Evolutionary conservation across 2,113 vertebrate species (phyloP).

Genomic region (Sus scrofa): DNA sequence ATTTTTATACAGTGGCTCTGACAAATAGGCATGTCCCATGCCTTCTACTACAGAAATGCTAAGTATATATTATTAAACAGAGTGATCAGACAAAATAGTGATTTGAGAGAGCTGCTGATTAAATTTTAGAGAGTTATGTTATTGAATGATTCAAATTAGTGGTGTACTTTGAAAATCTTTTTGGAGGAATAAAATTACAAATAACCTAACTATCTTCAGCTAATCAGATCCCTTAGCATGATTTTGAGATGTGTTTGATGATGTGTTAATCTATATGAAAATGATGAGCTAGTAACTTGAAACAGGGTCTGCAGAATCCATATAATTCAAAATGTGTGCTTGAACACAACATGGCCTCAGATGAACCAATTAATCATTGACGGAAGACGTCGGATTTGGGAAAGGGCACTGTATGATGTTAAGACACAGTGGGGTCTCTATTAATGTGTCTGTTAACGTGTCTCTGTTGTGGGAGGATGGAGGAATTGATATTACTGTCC

Average conservation of each 20-base stretch:
- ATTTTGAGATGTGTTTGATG: constrained; percentile 40
- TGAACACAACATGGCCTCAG: not conserved
- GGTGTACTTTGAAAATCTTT: constrained; percentile 61
- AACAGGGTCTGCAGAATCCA: not conserved
- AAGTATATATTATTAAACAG: constrained; percentile 39
- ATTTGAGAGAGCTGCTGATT: constrained; percentile 30
- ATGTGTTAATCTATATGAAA: constrained; percentile 68
- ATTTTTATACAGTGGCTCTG: not conserved
- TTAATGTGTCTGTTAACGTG: not conserved
- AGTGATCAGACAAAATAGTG: constrained; percentile 49
- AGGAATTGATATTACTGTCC: not conserved
- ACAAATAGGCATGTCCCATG: not conserved
- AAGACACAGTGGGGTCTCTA: not conserved
- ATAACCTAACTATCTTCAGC: constrained; percentile 9
- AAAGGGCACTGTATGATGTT: not conserved
- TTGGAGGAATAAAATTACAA: constrained; percentile 9
- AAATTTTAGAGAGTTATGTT: constrained; percentile 62
- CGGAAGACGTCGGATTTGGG: not conserved
- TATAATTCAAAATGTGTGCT: not conserved
- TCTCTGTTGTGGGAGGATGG: not conserved
- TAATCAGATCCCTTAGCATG: constrained; percentile 65
- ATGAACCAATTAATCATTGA: constrained; percentile 15
- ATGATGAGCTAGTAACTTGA: constrained; percentile 49
- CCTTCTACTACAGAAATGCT: not conserved
- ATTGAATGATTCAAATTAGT: constrained; percentile 66